phyloP scores from a whole-genome alignment of 2,113 vertebrate genomes.

The Deroptyus accipitrinus region DNA sequence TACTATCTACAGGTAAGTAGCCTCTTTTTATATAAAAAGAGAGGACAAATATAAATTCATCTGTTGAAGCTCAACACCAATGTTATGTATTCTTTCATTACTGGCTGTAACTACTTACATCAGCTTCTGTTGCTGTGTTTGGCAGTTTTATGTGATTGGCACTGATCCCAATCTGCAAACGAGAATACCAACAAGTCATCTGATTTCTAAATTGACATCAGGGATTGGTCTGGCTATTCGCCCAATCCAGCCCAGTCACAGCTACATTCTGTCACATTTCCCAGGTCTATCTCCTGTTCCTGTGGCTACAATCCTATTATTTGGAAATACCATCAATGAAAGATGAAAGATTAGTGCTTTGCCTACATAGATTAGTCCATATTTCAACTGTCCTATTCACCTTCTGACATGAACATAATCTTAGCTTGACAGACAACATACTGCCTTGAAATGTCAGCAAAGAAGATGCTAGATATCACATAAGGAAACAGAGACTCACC shows the following conservation, averaged over 20 bases:
- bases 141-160: constrained; percentile 90
- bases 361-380: neutral
- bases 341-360: neutral
- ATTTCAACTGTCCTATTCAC: neutral
- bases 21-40: neutral
- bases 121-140: constrained; percentile 86
- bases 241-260: neutral
- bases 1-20: neutral
- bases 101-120: constrained; percentile 74
- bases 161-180: constrained; percentile 91
- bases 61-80: neutral
- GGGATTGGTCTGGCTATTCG: neutral
- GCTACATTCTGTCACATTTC: neutral
- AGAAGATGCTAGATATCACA: neutral
- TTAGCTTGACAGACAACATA: neutral
- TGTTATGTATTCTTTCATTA: neutral
- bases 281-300: neutral
- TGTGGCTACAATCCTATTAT: neutral
- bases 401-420: neutral
- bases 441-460: neutral
- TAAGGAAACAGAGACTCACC: neutral
- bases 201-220: neutral
- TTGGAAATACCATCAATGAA: neutral
- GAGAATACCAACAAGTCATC: constrained; percentile 17
- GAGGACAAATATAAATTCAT: neutral